These are phyloP conservation scores for Drosophila planitibia DNA, from an alignment of 2,888 invertebrate species.

Conservation along the genomic window DNA sequence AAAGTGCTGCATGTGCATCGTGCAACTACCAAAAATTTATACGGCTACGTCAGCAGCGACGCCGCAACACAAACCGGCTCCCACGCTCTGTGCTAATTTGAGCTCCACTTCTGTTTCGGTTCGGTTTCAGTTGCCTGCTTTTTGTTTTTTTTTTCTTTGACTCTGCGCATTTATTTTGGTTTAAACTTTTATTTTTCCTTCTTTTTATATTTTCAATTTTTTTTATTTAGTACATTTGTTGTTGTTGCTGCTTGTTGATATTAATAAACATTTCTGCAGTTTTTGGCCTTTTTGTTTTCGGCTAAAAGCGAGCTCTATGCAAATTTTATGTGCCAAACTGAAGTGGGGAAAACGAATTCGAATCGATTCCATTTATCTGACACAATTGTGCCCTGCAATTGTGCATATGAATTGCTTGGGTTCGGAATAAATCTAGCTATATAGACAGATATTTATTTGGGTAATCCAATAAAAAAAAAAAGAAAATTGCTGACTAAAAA, in stretches of 20 bases:
- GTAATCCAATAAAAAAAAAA: not conserved
- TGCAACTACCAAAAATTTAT: slow-evolving; percentile 35
- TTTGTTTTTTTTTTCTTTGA: not conserved
- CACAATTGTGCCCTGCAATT: slow-evolving; percentile 26
- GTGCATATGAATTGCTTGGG: not conserved
- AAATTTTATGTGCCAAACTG: slow-evolving; percentile 63
- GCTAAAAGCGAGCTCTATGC: slow-evolving; percentile 63
- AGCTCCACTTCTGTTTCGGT: slow-evolving; percentile 66
- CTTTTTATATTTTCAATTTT: not conserved
- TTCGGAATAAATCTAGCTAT: not conserved
- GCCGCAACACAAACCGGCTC: slow-evolving; percentile 68
- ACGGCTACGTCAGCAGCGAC: slow-evolving; percentile 21
- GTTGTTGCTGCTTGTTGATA: slow-evolving; percentile 39
- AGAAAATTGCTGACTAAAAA: not conserved
- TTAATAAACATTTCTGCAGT: slow-evolving; percentile 74
- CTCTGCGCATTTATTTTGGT: slow-evolving; percentile 43
- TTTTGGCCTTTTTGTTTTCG: slow-evolving; percentile 48
- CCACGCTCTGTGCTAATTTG: slow-evolving; percentile 84
- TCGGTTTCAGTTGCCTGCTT: slow-evolving; percentile 32
- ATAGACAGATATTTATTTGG: slow-evolving; percentile 2
- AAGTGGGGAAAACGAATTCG: slow-evolving; percentile 60
- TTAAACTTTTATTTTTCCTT: slow-evolving; percentile 12
- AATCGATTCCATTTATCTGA: slow-evolving; percentile 5
- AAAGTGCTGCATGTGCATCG: slow-evolving; percentile 28
- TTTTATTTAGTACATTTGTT: slow-evolving; percentile 10